A percentile compares a stretch with the other conserved stretches of the same genome.
Evolutionary conservation across 2,797 vertebrate species (phyloP).

Genomic region (Hydrophis major): DNA sequence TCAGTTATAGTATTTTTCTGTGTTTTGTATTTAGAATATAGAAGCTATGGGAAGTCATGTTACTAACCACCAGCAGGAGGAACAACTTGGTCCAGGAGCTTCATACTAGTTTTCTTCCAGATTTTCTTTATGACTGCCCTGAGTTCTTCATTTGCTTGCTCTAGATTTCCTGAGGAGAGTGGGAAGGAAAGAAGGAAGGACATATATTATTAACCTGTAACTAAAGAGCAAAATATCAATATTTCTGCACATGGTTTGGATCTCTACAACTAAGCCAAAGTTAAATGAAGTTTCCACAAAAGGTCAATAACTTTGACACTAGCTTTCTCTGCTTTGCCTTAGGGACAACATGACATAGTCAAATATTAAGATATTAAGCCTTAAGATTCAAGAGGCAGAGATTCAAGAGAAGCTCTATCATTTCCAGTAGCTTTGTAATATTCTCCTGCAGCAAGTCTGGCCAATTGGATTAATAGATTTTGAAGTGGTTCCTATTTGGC

Average conservation of each 20-base stretch:
- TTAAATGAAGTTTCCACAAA: not conserved
- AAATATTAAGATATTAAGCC: too few relatives aligned
- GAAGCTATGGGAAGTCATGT: conserved; percentile 45
- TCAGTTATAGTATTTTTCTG: conserved; percentile 16
- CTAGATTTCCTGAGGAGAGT: conserved; percentile 86
- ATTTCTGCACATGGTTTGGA: not conserved
- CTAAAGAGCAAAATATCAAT: not conserved
- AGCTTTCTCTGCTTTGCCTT: not conserved
- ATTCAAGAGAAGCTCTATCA: not conserved
- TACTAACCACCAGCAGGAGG: conserved; percentile 98
- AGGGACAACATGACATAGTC: not conserved
- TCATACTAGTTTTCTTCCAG: conserved; percentile 99
- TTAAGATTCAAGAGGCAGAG: not conserved
- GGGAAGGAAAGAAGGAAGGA: not conserved
- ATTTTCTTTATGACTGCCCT: conserved; percentile 99
- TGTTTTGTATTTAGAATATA: conserved; percentile 27
- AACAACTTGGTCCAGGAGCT: conserved; percentile 97
- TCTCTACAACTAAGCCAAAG: not conserved
- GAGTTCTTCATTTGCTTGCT: conserved; percentile 98
- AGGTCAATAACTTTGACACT: not conserved
- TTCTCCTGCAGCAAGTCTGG: not conserved
- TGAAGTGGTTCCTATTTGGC: not conserved
- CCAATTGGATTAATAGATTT: not conserved
- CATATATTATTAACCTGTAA: not conserved
- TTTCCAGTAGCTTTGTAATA: not conserved